A percentile compares a stretch with the other conserved stretches of the same genome.
Evolutionary conservation across 1,140 invertebrate genomes (phyloP).

Genomic region (Bombus sibiricus): DNA sequence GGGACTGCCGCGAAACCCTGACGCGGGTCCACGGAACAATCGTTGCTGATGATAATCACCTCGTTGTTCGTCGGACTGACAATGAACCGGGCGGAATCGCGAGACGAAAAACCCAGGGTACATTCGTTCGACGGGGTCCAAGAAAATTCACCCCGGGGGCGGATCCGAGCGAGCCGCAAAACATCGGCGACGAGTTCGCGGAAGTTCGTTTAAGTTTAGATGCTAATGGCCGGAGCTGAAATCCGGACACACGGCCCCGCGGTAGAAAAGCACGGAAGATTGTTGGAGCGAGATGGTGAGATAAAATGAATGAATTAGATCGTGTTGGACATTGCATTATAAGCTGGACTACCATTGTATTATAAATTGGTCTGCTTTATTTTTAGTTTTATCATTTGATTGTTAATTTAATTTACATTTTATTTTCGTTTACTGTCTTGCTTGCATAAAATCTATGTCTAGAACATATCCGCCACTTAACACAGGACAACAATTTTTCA

Average conservation of each 20-base stretch:
- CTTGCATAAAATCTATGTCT: no score
- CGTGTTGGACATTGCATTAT: not conserved
- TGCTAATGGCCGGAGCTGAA: conserved; percentile 37
- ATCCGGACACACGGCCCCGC: not conserved
- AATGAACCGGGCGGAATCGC: conserved; percentile 38
- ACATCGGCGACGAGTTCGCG: conserved; percentile 20
- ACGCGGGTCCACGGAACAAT: conserved; percentile 69
- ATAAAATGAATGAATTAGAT: not conserved
- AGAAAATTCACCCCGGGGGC: conserved; percentile 31
- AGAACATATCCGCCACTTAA: no score
- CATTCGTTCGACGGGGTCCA: conserved; percentile 10
- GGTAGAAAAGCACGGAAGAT: not conserved
- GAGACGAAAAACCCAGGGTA: conserved; percentile 47
- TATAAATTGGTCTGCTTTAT: not conserved
- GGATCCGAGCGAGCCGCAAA: conserved; percentile 43
- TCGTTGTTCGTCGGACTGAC: conserved; percentile 56
- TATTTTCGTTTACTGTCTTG: no score
- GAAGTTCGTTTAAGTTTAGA: conserved; percentile 56
- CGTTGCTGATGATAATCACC: conserved; percentile 75
- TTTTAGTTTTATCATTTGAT: not conserved
- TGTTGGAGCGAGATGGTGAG: not conserved
- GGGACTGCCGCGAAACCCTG: conserved; percentile 46
- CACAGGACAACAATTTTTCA: no score
- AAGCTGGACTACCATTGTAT: no score
- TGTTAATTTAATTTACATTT: no score